Base-by-base conservation (phyloP, 2,113 vertebrate species). In the Seriola quinqueradiata region DNA sequence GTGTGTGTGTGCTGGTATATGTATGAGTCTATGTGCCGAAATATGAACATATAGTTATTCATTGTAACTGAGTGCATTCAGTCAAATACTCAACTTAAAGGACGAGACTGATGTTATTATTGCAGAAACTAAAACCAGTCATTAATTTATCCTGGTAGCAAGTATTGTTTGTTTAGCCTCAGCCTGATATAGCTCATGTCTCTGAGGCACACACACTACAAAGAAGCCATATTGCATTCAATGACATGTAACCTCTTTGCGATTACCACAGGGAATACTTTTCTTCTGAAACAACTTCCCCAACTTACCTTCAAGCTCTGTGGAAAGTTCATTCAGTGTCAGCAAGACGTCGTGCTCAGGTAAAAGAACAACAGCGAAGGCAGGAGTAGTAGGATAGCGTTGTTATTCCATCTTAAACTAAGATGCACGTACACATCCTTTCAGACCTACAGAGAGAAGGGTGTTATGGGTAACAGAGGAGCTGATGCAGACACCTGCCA, bases 1-100 rank as follows among this genome's bases (percentile, higher is more conserved):
- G 28, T 28, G 28, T 28, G 28, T 28, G 28, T 28, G 28, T 28
- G 28, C 28, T 28, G 28, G 28, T 28, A 2, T 2, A 28, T 28
- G 28, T 28, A 28, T 28, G 28, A 63, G 5, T 25, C 16, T 12
- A 40, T 71, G 50, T 61, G 34, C n/a, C 71, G 58, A 70, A 66
- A 63, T 68, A 68, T 70, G 12, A 77, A 79, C 65, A 14, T 52
- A 59, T 64, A 9, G 17, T 59, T 57, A 46, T 32, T 54, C 23
- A 61, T 11, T 52, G 25, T 63, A 17, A 70, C 12, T 2, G 28
- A 59, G 16, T 75, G 59, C 21, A 42, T 64, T 44, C 32, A 50
- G 40, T 65, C 32, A 40, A 36, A 70, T 46, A 16, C 14, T 25
- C 11, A 5, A 57, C 5, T 0, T 1, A 19, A 36, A 48, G 11